Conservation (phyloP, 2,797 vertebrate genomes). For the Anolis apletophallus region DNA sequence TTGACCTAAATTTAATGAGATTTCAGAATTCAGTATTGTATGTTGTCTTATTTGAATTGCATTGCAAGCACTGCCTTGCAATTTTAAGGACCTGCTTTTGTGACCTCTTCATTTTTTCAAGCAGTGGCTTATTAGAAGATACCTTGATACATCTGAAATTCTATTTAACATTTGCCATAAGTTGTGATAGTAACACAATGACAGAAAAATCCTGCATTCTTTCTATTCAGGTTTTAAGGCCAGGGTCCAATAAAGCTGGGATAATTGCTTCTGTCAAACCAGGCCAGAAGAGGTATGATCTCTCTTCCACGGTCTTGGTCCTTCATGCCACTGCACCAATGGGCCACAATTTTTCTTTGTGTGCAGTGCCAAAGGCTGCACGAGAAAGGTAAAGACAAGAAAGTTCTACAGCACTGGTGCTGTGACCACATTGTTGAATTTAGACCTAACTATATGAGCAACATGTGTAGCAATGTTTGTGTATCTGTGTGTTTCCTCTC, state of each 20-base stretch:
- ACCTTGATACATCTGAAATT: not conserved
- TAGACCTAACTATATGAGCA: not conserved
- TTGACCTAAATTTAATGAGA: not conserved
- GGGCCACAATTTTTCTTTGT: not conserved
- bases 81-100: slow-evolving; percentile 31
- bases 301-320: not conserved
- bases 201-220: slow-evolving; percentile 9
- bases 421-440: not conserved
- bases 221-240: slow-evolving; percentile 40
- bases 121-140: not conserved
- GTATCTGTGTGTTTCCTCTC: not conserved
- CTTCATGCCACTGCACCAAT: not conserved
- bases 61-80: slow-evolving; percentile 30
- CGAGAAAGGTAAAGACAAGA: not conserved
- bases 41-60: slow-evolving; percentile 39
- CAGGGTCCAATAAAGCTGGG: not conserved
- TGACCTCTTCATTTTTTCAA: not conserved
- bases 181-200: slow-evolving; percentile 27
- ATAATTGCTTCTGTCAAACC: not conserved
- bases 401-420: not conserved
- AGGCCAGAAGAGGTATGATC: not conserved
- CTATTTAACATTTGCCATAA: slow-evolving; percentile 17
- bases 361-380: not conserved
- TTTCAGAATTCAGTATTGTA: slow-evolving; percentile 28
- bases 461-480: not conserved